These are phyloP conservation scores for Caranx ignobilis DNA, from an alignment of 2,113 vertebrate species.

Conservation along the genomic window DNA sequence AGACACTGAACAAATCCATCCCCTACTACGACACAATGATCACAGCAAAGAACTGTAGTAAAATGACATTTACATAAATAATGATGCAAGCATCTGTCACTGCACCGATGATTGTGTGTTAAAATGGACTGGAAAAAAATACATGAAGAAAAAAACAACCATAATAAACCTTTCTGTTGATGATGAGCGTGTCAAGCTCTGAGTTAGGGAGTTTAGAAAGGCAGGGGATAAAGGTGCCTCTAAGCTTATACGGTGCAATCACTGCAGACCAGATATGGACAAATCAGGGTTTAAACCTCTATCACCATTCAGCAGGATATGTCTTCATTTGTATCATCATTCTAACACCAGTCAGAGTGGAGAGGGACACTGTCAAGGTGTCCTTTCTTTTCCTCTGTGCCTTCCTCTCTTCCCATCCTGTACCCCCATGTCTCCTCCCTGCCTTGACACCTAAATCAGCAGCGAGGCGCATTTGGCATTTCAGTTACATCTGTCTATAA, in stretches of 20 bases:
- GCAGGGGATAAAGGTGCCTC: slow-evolving; percentile 62
- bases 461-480: slow-evolving; percentile 11
- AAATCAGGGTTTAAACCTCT: slow-evolving; percentile 70
- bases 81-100: slow-evolving; percentile 32
- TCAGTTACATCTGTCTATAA: slow-evolving; percentile 27
- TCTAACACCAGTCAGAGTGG: slow-evolving; percentile 40
- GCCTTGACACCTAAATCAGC: slow-evolving; percentile 43
- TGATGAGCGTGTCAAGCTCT: slow-evolving; percentile 54
- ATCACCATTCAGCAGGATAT: slow-evolving; percentile 65
- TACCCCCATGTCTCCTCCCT: background rate
- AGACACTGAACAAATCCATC: slow-evolving; percentile 12
- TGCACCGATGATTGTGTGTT: slow-evolving; percentile 9
- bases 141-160: slow-evolving; percentile 12
- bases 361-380: slow-evolving; percentile 57
- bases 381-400: background rate
- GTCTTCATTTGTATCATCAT: slow-evolving; percentile 68
- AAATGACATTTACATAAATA: slow-evolving; percentile 19
- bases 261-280: slow-evolving; percentile 62
- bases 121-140: slow-evolving; percentile 18
- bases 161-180: background rate
- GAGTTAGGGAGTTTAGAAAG: slow-evolving; percentile 54
- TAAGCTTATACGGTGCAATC: slow-evolving; percentile 71
- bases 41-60: slow-evolving; percentile 30
- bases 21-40: slow-evolving; percentile 6
- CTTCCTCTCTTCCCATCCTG: background rate